Evolutionary conservation across 1,140 invertebrate genomes (phyloP), one percentile per base, ranked within the genome.

Genomic region (Choristoneura fumiferana): DNA sequence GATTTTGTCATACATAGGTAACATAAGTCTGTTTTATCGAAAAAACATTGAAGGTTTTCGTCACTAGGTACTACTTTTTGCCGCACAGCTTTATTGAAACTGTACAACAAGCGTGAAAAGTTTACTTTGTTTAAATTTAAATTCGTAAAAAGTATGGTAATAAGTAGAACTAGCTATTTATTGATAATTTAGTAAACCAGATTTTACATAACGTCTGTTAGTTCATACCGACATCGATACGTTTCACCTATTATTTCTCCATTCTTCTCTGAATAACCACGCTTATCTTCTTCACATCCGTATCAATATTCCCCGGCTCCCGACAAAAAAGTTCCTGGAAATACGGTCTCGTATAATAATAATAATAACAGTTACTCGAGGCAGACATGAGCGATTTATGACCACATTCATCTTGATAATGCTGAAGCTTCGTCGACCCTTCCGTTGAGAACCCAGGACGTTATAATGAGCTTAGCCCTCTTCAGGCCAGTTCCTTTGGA

Each of bases 331-430:
- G 43, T 49, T 13, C 22, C 12, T 29, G 6, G 12, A 49, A 49
- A 49, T 49, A 9, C 14, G 18, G 43, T 17, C 22, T 14, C 9
- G 22, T 2, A n/a, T 33, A 10, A 18, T 4, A 17, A 12, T n/a
- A 49, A n/a, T n/a, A n/a, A n/a, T n/a, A n/a, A 22, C 22, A 17
- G 43, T 14, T 49, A 22, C 43, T 33, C 43, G 17, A 6, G 22
- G 43, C 35, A 17, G 40, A 18, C 40, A 49, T 49, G 43, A 49
- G 43, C 43, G 43, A 49, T 49, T 49, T 49, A 49, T 49, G 43
- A 12, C 1, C 43, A 18, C 29, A 49, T 49, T 33, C 43, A 49
- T 49, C 43, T 33, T 49, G 43, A 49, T 49, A 49, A 49, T 33
- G 43, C 22, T 12, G 43, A 22, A 10, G 43, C 22, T 49, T 49